phyloP scores from a whole-genome alignment of 1,140 invertebrate genomes.

The Heliconius congener region DNA sequence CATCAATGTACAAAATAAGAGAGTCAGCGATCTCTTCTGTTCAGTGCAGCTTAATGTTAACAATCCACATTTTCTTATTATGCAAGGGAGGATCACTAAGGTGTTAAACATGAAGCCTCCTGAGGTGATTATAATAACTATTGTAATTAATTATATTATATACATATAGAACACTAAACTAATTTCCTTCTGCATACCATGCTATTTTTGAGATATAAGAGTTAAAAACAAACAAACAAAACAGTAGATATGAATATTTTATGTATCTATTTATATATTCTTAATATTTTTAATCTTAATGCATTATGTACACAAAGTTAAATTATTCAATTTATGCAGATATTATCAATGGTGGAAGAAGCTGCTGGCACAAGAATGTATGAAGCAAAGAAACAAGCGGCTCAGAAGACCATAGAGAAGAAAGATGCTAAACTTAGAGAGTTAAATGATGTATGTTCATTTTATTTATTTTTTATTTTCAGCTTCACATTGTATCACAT shows the following conservation, averaged over 20 bases:
- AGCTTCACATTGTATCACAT: background rate
- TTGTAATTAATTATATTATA: background rate
- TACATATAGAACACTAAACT: too few species aligned
- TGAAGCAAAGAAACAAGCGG: constrained; percentile 95
- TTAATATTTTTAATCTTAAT: background rate
- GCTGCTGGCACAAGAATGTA: constrained; percentile 99
- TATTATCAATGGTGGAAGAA: constrained; percentile 99
- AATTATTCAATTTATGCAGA: constrained; percentile 75
- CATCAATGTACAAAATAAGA: constrained; percentile 92
- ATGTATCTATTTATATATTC: too few species aligned
- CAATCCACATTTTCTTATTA: constrained; percentile 99
- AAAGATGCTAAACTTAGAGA: constrained; percentile 96
- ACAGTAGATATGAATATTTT: too few species aligned
- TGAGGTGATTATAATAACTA: constrained; percentile 85
- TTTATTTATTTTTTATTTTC: background rate
- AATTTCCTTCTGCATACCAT: too few species aligned
- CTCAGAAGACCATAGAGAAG: constrained; percentile 94
- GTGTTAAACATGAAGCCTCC: constrained; percentile 99
- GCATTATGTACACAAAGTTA: background rate
- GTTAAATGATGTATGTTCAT: constrained; percentile 88
- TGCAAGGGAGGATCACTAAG: constrained; percentile 99
- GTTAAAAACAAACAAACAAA: too few species aligned
- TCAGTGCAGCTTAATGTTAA: constrained; percentile 99
- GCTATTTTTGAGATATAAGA: too few species aligned
- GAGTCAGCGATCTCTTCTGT: constrained; percentile 96